Base-by-base conservation (phyloP, 2,113 vertebrate species). In the Austrofundulus limnaeus region DNA sequence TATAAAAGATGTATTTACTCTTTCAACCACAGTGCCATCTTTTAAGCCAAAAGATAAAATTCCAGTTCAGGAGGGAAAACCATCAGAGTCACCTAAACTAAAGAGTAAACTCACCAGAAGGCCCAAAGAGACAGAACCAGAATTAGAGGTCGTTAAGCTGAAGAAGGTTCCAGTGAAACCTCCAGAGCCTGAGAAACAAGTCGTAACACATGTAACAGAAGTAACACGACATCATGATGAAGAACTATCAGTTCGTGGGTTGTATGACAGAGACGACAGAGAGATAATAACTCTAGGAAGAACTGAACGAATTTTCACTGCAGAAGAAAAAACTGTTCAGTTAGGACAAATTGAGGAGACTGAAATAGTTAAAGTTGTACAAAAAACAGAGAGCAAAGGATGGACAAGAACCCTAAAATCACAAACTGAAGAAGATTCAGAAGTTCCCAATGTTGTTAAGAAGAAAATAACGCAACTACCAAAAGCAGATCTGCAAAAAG, bases 41-140 rank as follows among this genome's bases (percentile, higher is more conserved):
- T 66, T 87, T 92, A 93, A 90, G 75, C 83, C 71, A 61, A 93
- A 91, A 88, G 84, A 28, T 87, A 92, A 87, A 87, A 87, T 89
- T 48, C 71, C 73, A 31, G 38, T 79, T 64, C 72, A 90, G 45
- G 90, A 93, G 63, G 85, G 88, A 61, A 83, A 88, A 72, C 89
- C 80, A 19, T 42, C 80, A 0, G 74, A 92, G 48, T 76, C 80
- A 16, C 8, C 75, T 56, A 64, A 89, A 12, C 67, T 85, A 78
- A 92, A 89, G 75, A 90, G 39, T 41, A 76, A 90, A 72, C 61
- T 78, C 38, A 82, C 78, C 14, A 62, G 59, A 70, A 56, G 63
- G 46, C 53, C 67, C 64, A 90, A 92, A 65, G 90, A 88, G 64
- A 31, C 16, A 3, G 77, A 89, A 24, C 60, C 79, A 61, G 78